Evolutionary conservation across 1,140 invertebrate genomes (phyloP), one percentile per base, ranked within the genome.

Genomic region (Drosophila orena): DNA sequence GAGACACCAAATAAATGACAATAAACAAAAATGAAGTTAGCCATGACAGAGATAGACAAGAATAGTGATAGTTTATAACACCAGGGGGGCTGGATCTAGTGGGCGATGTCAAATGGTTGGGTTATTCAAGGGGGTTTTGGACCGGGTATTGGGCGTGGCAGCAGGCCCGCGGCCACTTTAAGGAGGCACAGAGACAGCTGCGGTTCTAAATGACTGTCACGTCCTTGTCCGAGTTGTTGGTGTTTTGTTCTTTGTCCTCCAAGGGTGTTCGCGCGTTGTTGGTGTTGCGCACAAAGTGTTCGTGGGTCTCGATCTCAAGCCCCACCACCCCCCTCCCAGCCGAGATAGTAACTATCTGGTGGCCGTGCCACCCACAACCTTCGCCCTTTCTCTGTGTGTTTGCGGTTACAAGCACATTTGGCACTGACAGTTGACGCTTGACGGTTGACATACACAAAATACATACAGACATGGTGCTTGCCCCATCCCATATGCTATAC

Each of bases 361-460:
- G 14, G 11, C 14, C 37, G 12, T 38, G 14, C 61, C 55, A 38
- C 52, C 54, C 55, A 54, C 54, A 30, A 54, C 57, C 42, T 20
- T 44, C 15, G 15, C 15, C 20, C 20, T 46, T 37, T 20, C 46
- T 27, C 40, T 58, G 38, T 46, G 37, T 38, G 37, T 56, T 72
- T 89, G 84, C 64, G 84, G 84, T 88, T 89, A 89, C 83, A 89
- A 89, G 83, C 79, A 90, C 89, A 91, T 89, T 91, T 91, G 89
- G 81, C 89, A 91, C 80, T 91, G 89, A 91, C 89, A 91, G 89
- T 91, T 91, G 83, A 89, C 80, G 80, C 71, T 84, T 90, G 89
- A 91, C 66, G 77, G 54, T 78, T 91, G 89, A 89, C 89, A 90
- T 85, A 81, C 65, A 72, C 65, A 72, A 65, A 60, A 30, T 53